Evolutionary conservation across 2,888 invertebrate species (phyloP).

Genomic region (Lucinisca nassula): DNA sequence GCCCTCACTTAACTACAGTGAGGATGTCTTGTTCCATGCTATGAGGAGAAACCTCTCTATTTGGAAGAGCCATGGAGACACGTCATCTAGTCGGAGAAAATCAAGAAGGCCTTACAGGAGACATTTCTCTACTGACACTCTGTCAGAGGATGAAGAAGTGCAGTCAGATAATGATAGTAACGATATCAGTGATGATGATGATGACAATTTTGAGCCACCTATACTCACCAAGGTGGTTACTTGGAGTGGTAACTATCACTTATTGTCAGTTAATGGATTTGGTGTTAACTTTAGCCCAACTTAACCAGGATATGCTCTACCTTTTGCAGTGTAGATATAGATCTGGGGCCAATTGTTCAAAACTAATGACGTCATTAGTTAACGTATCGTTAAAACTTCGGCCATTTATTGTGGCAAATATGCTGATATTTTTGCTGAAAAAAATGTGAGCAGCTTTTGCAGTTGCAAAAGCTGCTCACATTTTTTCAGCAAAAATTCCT

Average conservation of each 20-base stretch:
- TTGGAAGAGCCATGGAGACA: slow-evolving; percentile 73
- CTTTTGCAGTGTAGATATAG: too few species aligned
- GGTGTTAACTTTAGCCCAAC: too few species aligned
- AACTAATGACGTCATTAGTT: too few species aligned
- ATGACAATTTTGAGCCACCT: slow-evolving; percentile 76
- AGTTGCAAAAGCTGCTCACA: too few species aligned
- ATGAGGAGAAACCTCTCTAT: slow-evolving; percentile 71
- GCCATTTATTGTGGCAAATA: too few species aligned
- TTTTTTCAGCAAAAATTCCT: too few species aligned
- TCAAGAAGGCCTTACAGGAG: neutral
- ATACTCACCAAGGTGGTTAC: slow-evolving; percentile 42
- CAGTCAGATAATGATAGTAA: slow-evolving; percentile 14
- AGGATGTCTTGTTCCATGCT: slow-evolving; percentile 68
- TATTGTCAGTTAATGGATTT: too few species aligned
- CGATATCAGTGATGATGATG: slow-evolving; percentile 56
- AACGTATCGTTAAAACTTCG: too few species aligned
- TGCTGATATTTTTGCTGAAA: too few species aligned
- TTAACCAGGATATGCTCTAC: too few species aligned
- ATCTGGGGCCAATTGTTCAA: too few species aligned
- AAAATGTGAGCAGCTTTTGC: too few species aligned
- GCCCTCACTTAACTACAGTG: slow-evolving; percentile 61
- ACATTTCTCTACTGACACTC: neutral
- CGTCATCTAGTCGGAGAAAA: slow-evolving; percentile 8
- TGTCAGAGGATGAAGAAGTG: neutral
- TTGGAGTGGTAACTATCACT: slow-evolving; percentile 62